These are phyloP conservation scores for Manis javanica DNA, from an alignment of 2,797 vertebrate genomes.

Conservation along the genomic window DNA sequence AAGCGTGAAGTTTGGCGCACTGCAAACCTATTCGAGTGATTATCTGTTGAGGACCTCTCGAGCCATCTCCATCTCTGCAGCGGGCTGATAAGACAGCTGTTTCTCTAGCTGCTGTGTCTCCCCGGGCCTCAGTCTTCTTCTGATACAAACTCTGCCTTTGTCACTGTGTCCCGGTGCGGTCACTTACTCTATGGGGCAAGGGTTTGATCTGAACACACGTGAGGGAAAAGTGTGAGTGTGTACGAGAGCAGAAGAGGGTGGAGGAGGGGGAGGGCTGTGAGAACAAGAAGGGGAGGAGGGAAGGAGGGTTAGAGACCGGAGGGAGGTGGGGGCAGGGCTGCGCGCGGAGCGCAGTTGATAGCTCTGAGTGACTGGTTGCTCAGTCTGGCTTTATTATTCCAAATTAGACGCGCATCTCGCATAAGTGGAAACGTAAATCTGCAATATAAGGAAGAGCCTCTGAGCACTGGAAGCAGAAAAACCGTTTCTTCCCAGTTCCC, in stretches of 20 bases:
- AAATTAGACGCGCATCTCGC: slow-evolving; percentile 80
- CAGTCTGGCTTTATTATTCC: slow-evolving; percentile 80
- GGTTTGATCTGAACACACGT: slow-evolving; percentile 84
- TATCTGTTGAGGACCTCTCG: slow-evolving; percentile 89
- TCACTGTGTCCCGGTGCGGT: slow-evolving; percentile 83
- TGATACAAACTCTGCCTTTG: slow-evolving; percentile 86
- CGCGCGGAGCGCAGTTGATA: slow-evolving; percentile 46
- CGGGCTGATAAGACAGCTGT: slow-evolving; percentile 90
- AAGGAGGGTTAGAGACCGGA: slow-evolving; percentile 49
- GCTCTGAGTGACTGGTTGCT: slow-evolving; percentile 79
- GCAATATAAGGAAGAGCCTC: slow-evolving; percentile 65
- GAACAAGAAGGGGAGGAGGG: background rate
- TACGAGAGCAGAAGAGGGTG: background rate
- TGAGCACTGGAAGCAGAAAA: slow-evolving; percentile 66
- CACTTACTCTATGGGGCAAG: slow-evolving; percentile 84
- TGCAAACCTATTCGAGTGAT: slow-evolving; percentile 89
- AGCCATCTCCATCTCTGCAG: slow-evolving; percentile 89
- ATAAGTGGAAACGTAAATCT: slow-evolving; percentile 80
- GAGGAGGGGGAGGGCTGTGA: background rate
- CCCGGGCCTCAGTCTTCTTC: slow-evolving; percentile 83
- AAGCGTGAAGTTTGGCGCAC: slow-evolving; percentile 88
- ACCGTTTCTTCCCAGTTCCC: slow-evolving; percentile 68
- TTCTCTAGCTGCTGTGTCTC: slow-evolving; percentile 86
- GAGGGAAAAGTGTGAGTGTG: slow-evolving; percentile 14
- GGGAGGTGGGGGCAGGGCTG: slow-evolving; percentile 69